Percentiles rank a stretch among this genome's conserved stretches.
Evolutionary conservation across 2,888 invertebrate genomes (phyloP).

Genomic region (Chymomyza fuscimana): DNA sequence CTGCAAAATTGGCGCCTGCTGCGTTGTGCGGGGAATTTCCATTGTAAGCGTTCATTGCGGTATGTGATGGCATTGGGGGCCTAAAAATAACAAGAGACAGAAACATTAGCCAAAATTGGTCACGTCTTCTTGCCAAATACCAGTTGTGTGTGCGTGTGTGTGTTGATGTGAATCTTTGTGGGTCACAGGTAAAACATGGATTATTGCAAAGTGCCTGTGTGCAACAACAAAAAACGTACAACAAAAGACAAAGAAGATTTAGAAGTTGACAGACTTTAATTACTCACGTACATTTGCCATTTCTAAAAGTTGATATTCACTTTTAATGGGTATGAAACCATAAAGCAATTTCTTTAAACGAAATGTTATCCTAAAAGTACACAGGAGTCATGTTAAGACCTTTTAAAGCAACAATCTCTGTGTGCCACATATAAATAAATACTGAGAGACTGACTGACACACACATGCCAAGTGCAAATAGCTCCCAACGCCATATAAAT

Average conservation of each 20-base stretch:
- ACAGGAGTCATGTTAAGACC: conserved; percentile 29
- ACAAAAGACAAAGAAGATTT: conserved; percentile 8
- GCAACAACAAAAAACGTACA: conserved; percentile 29
- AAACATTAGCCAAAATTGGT: background rate
- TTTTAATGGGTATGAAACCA: conserved; percentile 75
- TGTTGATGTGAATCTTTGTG: conserved; percentile 12
- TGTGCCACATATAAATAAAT: background rate
- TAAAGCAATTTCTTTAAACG: conserved; percentile 76
- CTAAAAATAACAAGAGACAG: conserved; percentile 52
- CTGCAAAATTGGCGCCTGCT: conserved; percentile 18
- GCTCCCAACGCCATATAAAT: conserved; percentile 10
- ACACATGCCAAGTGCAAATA: conserved; percentile 4
- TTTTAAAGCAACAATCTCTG: conserved; percentile 10
- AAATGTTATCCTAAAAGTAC: conserved; percentile 72
- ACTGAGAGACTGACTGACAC: conserved; percentile 12
- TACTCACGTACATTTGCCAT: conserved; percentile 74
- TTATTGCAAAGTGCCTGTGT: conserved; percentile 39
- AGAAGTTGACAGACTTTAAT: conserved; percentile 32
- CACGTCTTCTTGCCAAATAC: background rate
- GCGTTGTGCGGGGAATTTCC: conserved; percentile 75
- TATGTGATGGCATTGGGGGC: conserved; percentile 74
- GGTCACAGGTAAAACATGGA: conserved; percentile 18
- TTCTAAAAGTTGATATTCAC: conserved; percentile 75
- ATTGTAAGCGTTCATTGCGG: conserved; percentile 75
- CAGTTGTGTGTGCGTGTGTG: conserved; percentile 17